Conservation (phyloP, 2,113 vertebrate genomes). For the Mionectes macconnelli region DNA sequence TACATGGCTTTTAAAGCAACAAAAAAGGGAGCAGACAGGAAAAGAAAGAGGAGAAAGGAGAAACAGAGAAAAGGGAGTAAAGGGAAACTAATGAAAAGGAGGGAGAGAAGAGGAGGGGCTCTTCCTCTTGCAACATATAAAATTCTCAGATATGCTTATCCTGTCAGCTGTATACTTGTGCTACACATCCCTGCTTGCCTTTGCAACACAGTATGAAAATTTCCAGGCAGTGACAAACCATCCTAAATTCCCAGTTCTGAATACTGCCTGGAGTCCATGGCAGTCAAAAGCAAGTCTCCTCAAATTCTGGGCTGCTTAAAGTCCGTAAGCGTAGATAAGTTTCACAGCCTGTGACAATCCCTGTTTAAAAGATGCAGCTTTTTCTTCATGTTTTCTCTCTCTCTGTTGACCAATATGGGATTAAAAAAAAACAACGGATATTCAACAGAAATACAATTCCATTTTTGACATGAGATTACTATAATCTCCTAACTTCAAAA, state of each 20-base stretch:
- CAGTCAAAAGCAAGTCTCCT: neutral
- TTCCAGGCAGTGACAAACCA: neutral
- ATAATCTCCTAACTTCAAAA: constrained; percentile 40
- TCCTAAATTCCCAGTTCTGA: neutral
- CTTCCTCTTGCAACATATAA: neutral
- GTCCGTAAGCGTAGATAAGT: neutral
- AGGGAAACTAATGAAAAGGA: constrained; percentile 38
- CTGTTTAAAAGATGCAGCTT: neutral
- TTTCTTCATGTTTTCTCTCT: neutral
- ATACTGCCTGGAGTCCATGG: neutral
- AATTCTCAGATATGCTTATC: neutral
- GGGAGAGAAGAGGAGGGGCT: constrained; percentile 4
- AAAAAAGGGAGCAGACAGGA: constrained; percentile 12
- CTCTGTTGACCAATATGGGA: neutral
- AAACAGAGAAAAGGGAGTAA: constrained; percentile 33
- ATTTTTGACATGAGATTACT: constrained; percentile 32
- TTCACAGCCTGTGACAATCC: neutral
- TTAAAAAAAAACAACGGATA: neutral
- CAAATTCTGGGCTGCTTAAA: neutral
- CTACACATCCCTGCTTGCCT: neutral
- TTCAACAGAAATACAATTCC: constrained; percentile 24
- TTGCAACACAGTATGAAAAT: neutral
- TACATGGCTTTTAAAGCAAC: constrained; percentile 56
- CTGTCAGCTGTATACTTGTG: neutral
- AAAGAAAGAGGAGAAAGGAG: constrained; percentile 17